Evolutionary conservation across 2,113 vertebrate species (phyloP).

Genomic region (Otus sunia): DNA sequence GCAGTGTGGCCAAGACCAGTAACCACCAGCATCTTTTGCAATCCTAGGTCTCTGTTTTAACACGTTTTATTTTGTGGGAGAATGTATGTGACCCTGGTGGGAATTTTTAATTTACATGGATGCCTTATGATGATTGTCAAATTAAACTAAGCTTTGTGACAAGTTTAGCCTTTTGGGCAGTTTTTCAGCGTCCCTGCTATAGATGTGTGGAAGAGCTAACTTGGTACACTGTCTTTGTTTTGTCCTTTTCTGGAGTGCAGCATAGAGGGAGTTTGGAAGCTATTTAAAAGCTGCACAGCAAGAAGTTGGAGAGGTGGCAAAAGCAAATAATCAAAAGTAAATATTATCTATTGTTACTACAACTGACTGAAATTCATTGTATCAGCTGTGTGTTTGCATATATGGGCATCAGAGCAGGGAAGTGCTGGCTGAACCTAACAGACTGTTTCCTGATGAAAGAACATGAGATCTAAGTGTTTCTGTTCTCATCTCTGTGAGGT

Average conservation of each 20-base stretch:
- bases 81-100: conserved; percentile 46
- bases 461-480: neutral
- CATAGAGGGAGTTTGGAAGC: neutral
- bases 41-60: conserved; percentile 30
- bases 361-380: neutral
- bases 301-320: neutral
- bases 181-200: neutral
- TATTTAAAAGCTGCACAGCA: neutral
- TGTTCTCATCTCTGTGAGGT: neutral
- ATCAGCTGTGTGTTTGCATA: neutral
- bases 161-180: neutral
- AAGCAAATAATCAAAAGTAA: neutral
- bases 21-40: neutral
- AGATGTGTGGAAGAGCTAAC: neutral
- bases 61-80: conserved; percentile 30
- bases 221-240: neutral
- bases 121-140: conserved; percentile 69
- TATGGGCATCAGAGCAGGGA: neutral
- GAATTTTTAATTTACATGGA: conserved; percentile 60
- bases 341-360: neutral
- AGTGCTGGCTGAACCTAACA: neutral
- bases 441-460: neutral
- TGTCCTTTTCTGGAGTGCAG: neutral
- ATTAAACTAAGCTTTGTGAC: conserved; percentile 65
- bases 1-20: conserved; percentile 6